Percentiles rank a stretch among this genome's conserved stretches.
Conservation (phyloP, 2,797 vertebrate genomes). For the Arnoldichthys spilopterus region DNA sequence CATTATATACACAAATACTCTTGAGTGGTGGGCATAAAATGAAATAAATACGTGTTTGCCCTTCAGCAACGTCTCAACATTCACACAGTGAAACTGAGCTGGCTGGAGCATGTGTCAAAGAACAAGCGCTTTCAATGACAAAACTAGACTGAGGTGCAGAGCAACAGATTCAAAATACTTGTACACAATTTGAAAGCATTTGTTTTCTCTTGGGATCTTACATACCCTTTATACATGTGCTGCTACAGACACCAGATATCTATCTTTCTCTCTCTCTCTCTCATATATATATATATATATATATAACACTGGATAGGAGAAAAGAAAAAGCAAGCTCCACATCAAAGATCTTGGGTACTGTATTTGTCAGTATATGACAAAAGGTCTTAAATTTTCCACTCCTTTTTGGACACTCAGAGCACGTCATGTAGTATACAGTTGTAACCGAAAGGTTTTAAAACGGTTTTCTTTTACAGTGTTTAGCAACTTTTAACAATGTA, state of each 20-base stretch:
- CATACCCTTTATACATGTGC: constrained; percentile 35
- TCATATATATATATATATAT: too few relatives aligned
- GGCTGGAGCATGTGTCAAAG: constrained; percentile 53
- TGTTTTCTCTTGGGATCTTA: constrained; percentile 29
- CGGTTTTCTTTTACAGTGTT: constrained; percentile 80
- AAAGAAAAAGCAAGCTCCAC: constrained; percentile 37
- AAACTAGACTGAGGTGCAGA: constrained; percentile 35
- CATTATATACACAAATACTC: constrained; percentile 79
- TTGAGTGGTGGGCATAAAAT: constrained; percentile 61
- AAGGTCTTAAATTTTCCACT: not conserved
- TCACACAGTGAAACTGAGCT: constrained; percentile 65
- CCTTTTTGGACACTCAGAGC: constrained; percentile 18
- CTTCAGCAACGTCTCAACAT: constrained; percentile 70
- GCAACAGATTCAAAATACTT: constrained; percentile 28
- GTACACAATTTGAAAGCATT: constrained; percentile 32
- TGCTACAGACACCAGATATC: constrained; percentile 47
- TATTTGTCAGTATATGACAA: not conserved
- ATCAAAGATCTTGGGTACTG: constrained; percentile 12
- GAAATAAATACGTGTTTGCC: constrained; percentile 81
- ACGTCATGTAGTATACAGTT: constrained; percentile 54
- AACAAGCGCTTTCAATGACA: constrained; percentile 35
- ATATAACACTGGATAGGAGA: constrained; percentile 45
- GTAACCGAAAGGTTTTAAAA: constrained; percentile 64
- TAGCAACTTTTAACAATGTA: constrained; percentile 47
- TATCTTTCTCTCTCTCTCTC: too few relatives aligned